Evolutionary conservation across 2,113 vertebrate genomes (phyloP).

Genomic region (Sinocyclocheilus maitianheensis): DNA sequence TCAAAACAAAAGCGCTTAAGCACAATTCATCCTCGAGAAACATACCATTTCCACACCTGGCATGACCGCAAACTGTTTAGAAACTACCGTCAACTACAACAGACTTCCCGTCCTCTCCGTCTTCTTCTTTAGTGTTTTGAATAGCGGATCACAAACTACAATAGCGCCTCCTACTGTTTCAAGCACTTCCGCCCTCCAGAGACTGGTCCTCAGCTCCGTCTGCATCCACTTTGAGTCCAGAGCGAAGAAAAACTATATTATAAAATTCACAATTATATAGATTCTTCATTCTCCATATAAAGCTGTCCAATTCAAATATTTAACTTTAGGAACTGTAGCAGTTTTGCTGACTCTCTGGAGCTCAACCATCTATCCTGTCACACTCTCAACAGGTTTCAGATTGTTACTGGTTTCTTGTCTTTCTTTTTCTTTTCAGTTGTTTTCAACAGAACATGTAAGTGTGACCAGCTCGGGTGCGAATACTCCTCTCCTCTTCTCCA

Average conservation of each 20-base stretch:
- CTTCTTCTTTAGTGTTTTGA: background rate
- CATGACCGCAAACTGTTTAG: background rate
- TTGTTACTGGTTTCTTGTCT: too few species aligned
- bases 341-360: too few species aligned
- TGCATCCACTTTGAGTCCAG: background rate
- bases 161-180: background rate
- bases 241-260: too few species aligned
- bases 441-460: too few species aligned
- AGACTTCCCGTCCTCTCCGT: background rate
- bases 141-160: too few species aligned
- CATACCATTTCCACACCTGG: constrained; percentile 27
- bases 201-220: background rate
- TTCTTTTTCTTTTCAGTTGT: too few species aligned
- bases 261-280: background rate
- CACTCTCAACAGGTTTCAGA: too few species aligned
- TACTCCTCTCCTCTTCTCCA: too few species aligned
- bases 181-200: background rate
- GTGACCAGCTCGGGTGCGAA: too few species aligned
- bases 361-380: too few species aligned
- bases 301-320: too few species aligned
- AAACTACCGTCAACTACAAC: background rate
- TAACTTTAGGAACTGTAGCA: too few species aligned
- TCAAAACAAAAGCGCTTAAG: background rate
- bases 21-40: background rate
- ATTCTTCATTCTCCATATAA: background rate